These are phyloP conservation scores for Prunella fulvescens DNA, from an alignment of 2,113 vertebrate species.

Conservation along the genomic window DNA sequence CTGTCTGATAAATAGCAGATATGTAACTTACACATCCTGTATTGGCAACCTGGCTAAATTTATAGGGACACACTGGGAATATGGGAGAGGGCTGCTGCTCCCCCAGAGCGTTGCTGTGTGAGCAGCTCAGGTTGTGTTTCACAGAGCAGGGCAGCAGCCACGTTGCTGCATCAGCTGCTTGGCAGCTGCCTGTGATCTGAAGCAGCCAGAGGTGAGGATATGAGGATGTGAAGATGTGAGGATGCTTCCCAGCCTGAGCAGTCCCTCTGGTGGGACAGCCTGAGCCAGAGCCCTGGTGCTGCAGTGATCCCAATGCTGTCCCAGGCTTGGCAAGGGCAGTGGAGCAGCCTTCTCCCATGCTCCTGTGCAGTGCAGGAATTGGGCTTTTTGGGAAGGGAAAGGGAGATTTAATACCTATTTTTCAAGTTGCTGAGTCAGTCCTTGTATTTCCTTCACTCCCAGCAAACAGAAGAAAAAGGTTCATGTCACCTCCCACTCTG, in stretches of 20 bases:
- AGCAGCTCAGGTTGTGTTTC: not conserved
- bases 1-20: not conserved
- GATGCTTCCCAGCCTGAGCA: not conserved
- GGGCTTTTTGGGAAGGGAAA: not conserved
- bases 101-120: accelerated
- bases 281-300: not conserved
- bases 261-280: accelerated
- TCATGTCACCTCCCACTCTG: not conserved
- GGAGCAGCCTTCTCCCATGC: not conserved
- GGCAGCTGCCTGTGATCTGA: not conserved
- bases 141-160: not conserved
- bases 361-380: not conserved
- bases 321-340: not conserved
- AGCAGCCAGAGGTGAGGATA: not conserved
- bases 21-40: not conserved
- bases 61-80: not conserved
- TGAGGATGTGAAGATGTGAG: not conserved
- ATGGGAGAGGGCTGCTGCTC: not conserved
- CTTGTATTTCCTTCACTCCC: not conserved
- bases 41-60: not conserved
- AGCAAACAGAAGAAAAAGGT: not conserved
- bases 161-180: accelerated
- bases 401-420: not conserved
- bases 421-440: constrained; percentile 10
- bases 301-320: not conserved